Conservation (phyloP, 2,113 vertebrate species). For the Datnioides undecimradiatus region DNA sequence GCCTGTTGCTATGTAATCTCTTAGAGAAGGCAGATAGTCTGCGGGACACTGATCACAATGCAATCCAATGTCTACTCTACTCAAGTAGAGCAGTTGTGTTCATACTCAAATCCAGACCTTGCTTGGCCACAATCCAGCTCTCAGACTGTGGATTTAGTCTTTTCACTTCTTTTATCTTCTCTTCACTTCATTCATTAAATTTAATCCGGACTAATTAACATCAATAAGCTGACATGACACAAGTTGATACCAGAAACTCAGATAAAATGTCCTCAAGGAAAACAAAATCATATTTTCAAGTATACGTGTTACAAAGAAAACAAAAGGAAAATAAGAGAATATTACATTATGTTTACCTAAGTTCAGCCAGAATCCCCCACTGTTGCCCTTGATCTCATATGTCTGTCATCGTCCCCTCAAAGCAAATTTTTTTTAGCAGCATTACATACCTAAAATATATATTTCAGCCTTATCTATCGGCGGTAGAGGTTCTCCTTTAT, state of each 20-base stretch:
- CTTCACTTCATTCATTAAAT: neutral
- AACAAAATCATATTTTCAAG: neutral
- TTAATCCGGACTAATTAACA: neutral
- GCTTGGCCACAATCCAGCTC: neutral
- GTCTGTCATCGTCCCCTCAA: neutral
- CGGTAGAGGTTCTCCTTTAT: conserved; percentile 12
- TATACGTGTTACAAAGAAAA: neutral
- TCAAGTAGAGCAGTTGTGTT: conserved; percentile 34
- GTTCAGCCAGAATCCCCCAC: neutral
- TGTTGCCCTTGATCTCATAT: no score
- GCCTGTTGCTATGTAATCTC: conserved; percentile 74
- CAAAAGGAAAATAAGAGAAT: neutral
- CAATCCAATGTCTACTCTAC: conserved; percentile 44
- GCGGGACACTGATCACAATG: conserved; percentile 56
- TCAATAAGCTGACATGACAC: no score
- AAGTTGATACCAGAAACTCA: neutral
- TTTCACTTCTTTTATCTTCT: neutral
- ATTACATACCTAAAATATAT: conserved; percentile 4
- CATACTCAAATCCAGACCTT: conserved; percentile 16
- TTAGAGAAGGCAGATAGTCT: conserved; percentile 60
- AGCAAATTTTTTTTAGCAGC: neutral
- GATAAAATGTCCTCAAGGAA: neutral
- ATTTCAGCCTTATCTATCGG: neutral
- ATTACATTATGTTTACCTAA: no score
- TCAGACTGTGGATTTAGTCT: conserved; percentile 9